Evolutionary conservation across 2,797 vertebrate species (phyloP).

Genomic region (Myotis daubentonii): DNA sequence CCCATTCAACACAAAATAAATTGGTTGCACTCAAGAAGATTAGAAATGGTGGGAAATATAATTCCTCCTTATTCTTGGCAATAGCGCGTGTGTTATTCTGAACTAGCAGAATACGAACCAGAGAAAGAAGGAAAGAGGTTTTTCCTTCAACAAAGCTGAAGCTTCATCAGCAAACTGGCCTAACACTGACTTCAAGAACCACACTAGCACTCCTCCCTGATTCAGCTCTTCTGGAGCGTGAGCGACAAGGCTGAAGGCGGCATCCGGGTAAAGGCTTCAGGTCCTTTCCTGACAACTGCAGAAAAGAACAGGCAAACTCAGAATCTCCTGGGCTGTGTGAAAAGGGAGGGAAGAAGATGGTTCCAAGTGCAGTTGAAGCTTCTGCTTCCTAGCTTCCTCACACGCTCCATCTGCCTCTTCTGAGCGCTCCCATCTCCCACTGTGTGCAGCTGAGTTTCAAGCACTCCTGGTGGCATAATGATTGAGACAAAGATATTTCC

Average conservation of each 20-base stretch:
- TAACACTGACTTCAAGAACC: not conserved
- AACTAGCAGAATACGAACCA: slow-evolving; percentile 44
- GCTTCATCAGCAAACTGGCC: not conserved
- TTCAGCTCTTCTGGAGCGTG: not conserved
- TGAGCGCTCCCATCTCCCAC: slow-evolving; percentile 65
- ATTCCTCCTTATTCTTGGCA: slow-evolving; percentile 66
- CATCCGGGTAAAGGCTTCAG: not conserved
- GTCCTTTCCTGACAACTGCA: not conserved
- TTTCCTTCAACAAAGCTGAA: not conserved
- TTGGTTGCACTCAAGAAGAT: slow-evolving; percentile 75
- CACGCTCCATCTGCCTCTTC: slow-evolving; percentile 71
- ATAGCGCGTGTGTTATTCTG: not conserved
- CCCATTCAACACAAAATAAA: slow-evolving; percentile 79
- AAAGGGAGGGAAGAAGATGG: slow-evolving; percentile 31
- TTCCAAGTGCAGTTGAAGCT: slow-evolving; percentile 47
- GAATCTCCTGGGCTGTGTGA: slow-evolving; percentile 40
- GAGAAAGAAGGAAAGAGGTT: slow-evolving; percentile 6
- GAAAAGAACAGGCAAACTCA: not conserved
- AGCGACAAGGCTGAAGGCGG: not conserved
- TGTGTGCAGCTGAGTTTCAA: slow-evolving; percentile 79
- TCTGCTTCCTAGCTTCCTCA: slow-evolving; percentile 36
- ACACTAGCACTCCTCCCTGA: not conserved
- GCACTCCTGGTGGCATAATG: slow-evolving; percentile 71
- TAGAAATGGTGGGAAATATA: slow-evolving; percentile 73
- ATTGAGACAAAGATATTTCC: slow-evolving; percentile 70